Base-by-base conservation (phyloP, 1,140 invertebrate species). In the Neomicropteryx cornuta region DNA sequence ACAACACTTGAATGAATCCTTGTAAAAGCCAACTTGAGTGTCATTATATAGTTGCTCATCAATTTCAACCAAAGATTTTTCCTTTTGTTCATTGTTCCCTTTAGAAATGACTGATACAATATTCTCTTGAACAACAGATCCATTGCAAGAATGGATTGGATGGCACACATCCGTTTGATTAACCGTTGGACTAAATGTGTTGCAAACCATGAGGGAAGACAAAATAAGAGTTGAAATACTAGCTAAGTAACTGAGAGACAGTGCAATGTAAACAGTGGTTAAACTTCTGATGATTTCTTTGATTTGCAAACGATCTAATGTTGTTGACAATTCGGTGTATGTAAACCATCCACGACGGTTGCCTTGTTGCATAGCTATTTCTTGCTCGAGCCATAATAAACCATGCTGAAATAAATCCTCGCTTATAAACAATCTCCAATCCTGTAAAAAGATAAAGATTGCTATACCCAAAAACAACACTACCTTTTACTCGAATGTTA, bases 381-480 rank as follows among this genome's bases (percentile, higher is more conserved):
- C 59, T 28, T 56, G 65, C 53, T 88, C 83, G 30, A 87, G 53
- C 43, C 64, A 58, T 28, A 65, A 50, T 17, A 87, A 49, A 39
- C 37, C 37, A 36, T 75, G 73, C 29, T 70, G 55, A 62, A 79
- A 79, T 58, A 85, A 84, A 22, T 73, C 64, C 43, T 75, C 55
- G 42, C 73, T 66, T 34, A 87, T 75, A 64, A 75, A 85, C 34
- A 87, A 68, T 38, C 77, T 69, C 84, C 84, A 88, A 51, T 86
- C 71, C 83, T 87, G 44, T 19, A 59, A 58, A 46, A 42, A 55
- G 45, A 56, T 48, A 31, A 28, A 21, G 35, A 44, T 33, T 20
- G 23, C 22, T 39, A 36, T 43, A 16, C 32, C 34, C 39, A 38
- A 22, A 20, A n/a, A 42, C 36, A 39, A 27, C 23, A 27, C n/a